These are phyloP conservation scores for Perizoma flavofasciatum DNA, from an alignment of 2,888 invertebrate genomes.

Conservation along the genomic window DNA sequence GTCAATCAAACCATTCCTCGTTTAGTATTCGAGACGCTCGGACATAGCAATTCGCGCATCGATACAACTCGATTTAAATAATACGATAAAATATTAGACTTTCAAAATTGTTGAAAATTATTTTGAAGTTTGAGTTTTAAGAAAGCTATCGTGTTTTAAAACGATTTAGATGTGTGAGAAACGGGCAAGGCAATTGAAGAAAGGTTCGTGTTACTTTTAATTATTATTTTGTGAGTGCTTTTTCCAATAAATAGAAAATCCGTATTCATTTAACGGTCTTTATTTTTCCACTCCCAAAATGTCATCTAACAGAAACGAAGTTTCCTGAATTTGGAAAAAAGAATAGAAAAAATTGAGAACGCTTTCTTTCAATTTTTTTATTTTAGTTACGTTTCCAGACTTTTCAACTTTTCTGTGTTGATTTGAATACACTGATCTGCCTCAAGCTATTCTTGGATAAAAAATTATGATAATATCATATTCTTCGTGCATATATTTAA, in stretches of 20 bases:
- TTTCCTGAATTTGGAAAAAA: no score
- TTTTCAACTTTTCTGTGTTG: not conserved
- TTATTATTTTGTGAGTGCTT: not conserved
- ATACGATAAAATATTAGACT: slow-evolving; percentile 1
- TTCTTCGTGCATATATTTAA: no score
- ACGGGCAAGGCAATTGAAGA: slow-evolving; percentile 61
- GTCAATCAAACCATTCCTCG: slow-evolving; percentile 53
- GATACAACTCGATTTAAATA: slow-evolving; percentile 22
- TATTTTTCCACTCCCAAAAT: no score
- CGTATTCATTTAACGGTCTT: no score
- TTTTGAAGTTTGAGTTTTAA: slow-evolving; percentile 47
- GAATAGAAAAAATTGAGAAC: no score
- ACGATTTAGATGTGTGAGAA: slow-evolving; percentile 66
- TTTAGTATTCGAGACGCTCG: slow-evolving; percentile 40
- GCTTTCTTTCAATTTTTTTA: not conserved
- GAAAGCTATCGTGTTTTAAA: slow-evolving; percentile 46
- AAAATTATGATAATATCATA: no score
- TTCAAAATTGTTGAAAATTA: slow-evolving; percentile 21
- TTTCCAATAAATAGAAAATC: not conserved
- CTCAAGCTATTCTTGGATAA: slow-evolving; percentile 6
- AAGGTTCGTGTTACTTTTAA: slow-evolving; percentile 49
- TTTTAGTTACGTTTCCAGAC: slow-evolving; percentile 4
- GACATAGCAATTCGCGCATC: slow-evolving; percentile 37
- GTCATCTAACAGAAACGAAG: no score
- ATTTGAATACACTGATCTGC: slow-evolving; percentile 22